These are phyloP conservation scores for Dendrophyllia cribrosa DNA, from an alignment of 64 coral and sea anemone genomes.

Conservation along the genomic window DNA sequence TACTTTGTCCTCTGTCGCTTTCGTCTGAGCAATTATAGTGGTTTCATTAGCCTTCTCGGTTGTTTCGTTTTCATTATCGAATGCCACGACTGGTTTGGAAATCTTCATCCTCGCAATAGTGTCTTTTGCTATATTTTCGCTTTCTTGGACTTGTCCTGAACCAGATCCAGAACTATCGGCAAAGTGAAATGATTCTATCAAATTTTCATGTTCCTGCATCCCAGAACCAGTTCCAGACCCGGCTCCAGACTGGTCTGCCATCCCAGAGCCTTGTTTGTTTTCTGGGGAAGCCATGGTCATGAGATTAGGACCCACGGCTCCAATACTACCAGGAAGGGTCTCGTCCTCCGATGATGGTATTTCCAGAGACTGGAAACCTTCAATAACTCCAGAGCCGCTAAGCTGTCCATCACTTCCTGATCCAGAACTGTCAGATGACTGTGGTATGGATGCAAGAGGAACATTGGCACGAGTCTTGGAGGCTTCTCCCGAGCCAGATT, in stretches of 20 bases:
- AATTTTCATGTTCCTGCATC: not conserved
- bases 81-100: not conserved
- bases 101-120: not conserved
- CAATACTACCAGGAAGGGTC: conserved; percentile 84
- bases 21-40: conserved; percentile 44
- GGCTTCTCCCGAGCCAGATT: not conserved
- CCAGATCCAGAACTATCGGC: conserved; percentile 56
- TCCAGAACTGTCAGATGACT: conserved; percentile 14
- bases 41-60: conserved; percentile 46
- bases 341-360: conserved; percentile 63
- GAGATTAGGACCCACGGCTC: conserved; percentile 85
- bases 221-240: conserved; percentile 22
- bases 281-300: conserved; percentile 88
- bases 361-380: conserved; percentile 33
- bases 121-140: too few species aligned
- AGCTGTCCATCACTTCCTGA: conserved; percentile 49
- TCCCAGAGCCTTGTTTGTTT: conserved; percentile 64
- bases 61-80: conserved; percentile 7
- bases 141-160: not conserved
- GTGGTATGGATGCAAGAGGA: not conserved
- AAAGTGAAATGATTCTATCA: not conserved
- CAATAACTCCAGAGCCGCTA: conserved; percentile 24
- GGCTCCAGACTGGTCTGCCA: conserved; percentile 24
- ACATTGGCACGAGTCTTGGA: not conserved
- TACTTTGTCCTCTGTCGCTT: not conserved